Evolutionary conservation across 2,888 invertebrate genomes (phyloP), one percentile per base, ranked within the genome.

Genomic region (Eutolmus rufibarbis): DNA sequence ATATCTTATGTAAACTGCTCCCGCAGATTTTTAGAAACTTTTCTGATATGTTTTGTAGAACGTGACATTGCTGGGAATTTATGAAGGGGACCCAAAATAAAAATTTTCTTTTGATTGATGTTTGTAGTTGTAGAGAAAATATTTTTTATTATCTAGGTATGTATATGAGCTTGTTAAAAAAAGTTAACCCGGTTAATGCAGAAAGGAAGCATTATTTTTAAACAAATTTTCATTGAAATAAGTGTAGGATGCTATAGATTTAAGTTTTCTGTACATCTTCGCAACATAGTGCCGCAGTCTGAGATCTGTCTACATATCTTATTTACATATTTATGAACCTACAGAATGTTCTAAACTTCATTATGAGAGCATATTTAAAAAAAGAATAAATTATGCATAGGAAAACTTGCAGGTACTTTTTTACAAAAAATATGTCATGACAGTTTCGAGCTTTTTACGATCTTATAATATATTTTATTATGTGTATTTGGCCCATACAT

Each of bases 21-120:
- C 46, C n/a, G 66, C 57, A 84, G 37, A 84, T 84, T 84, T 66
- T 84, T 57, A 84, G 23, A 84, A 84, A 84, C 56, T 84, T 84
- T 84, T 37, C 81, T 82, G 66, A 84, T 84, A 84, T 66, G 56
- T 31, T 66, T 84, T 34, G 34, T 66, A 66, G 23, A n/a, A 82
- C 81, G 81, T 82, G 81, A 82, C 81, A 82, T 16, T 37, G 37
- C n/a, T 23, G 2, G 34, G 12, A 84, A 28, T 66, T 56, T 51
- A 84, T 66, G 31, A 51, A 66, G 31, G 16, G 40, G 31, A 19
- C 31, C 51, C 34, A 12, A 84, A 23, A 84, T 9, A 40, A n/a
- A 8, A 82, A 82, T 12, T 31, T 31, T 28, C 37, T 66, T 40
- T 66, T 37, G 82, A 66, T 57, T 12, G 82, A 66, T 66, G 40